Conservation (phyloP, 2,888 invertebrate species). For the Hololepta plana region DNA sequence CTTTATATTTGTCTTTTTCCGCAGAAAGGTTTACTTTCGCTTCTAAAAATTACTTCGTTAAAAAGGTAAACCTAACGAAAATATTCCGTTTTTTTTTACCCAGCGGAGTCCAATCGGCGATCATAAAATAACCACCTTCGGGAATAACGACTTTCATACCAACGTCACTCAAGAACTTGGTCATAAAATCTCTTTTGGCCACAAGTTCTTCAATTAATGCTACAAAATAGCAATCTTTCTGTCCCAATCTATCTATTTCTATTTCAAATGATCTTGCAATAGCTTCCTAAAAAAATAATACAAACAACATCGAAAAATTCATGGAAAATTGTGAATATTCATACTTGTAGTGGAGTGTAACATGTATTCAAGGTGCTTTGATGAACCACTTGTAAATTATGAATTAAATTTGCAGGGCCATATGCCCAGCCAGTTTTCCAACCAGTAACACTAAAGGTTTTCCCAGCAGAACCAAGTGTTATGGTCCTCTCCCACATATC, state of each 20-base stretch:
- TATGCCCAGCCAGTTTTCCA: constrained; percentile 97
- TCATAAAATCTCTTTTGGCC: constrained; percentile 65
- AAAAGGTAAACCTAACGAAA: too few relatives aligned
- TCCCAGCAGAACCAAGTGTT: constrained; percentile 93
- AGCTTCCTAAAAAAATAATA: constrained; percentile 51
- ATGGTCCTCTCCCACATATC: constrained; percentile 97
- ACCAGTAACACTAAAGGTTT: constrained; percentile 94
- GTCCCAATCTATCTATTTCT: constrained; percentile 51
- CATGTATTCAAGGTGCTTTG: constrained; percentile 91
- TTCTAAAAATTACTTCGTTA: constrained; percentile 33
- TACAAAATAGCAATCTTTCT: constrained; percentile 68
- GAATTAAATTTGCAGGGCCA: constrained; percentile 65
- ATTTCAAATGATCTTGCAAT: constrained; percentile 76
- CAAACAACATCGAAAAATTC: not conserved
- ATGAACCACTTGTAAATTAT: constrained; percentile 72
- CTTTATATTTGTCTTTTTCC: constrained; percentile 56
- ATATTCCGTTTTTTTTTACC: constrained; percentile 27
- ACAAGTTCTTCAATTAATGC: constrained; percentile 56
- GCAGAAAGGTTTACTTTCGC: constrained; percentile 46
- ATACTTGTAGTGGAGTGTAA: constrained; percentile 66
- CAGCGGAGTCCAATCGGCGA: constrained; percentile 78
- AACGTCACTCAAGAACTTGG: constrained; percentile 50
- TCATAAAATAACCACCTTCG: constrained; percentile 93
- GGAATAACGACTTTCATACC: constrained; percentile 87
- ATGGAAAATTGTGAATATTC: too few relatives aligned